Conservation (phyloP, 2,797 vertebrate genomes). For the Coregonus sp. region DNA sequence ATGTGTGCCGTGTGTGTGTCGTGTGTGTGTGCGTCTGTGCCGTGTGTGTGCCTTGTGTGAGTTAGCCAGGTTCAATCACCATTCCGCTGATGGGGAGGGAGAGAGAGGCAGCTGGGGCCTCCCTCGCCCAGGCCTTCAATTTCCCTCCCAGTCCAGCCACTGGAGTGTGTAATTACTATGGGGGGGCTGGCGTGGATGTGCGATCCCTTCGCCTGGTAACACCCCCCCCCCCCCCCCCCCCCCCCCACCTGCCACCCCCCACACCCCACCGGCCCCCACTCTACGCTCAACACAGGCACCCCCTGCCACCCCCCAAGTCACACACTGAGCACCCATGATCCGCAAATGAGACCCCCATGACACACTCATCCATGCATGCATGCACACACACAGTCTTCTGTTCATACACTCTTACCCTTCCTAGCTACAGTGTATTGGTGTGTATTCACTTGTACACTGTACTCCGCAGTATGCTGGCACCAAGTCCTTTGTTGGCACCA, state of each 20-base stretch:
- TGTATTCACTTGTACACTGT: neutral
- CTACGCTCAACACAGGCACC: neutral
- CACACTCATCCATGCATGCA: conserved; percentile 3
- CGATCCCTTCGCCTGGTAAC: conserved; percentile 82
- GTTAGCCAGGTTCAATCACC: conserved; percentile 87
- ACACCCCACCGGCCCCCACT: neutral
- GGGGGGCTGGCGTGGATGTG: conserved; percentile 81
- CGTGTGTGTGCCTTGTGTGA: conserved; percentile 38
- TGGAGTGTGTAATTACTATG: conserved; percentile 99
- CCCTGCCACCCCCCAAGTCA: conserved; percentile 17
- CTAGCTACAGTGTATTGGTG: neutral
- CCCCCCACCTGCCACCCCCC: conserved; percentile 35
- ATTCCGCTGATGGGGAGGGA: conserved; percentile 95
- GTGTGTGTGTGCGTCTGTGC: conserved; percentile 37
- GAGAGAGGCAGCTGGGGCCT: conserved; percentile 88
- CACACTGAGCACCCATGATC: conserved; percentile 28
- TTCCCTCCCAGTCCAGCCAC: conserved; percentile 97
- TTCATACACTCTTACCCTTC: neutral
- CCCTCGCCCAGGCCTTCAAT: conserved; percentile 94
- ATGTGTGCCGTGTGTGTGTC: conserved; percentile 26
- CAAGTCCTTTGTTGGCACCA: neutral
- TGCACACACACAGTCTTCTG: neutral
- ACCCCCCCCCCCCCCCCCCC: conserved; percentile 48
- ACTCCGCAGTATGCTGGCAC: neutral
- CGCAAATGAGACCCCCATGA: neutral